Percentiles rank a stretch among this genome's conserved stretches.
phyloP scores from a whole-genome alignment of 1,140 invertebrate genomes.

The Pristionchus pacificus region DNA sequence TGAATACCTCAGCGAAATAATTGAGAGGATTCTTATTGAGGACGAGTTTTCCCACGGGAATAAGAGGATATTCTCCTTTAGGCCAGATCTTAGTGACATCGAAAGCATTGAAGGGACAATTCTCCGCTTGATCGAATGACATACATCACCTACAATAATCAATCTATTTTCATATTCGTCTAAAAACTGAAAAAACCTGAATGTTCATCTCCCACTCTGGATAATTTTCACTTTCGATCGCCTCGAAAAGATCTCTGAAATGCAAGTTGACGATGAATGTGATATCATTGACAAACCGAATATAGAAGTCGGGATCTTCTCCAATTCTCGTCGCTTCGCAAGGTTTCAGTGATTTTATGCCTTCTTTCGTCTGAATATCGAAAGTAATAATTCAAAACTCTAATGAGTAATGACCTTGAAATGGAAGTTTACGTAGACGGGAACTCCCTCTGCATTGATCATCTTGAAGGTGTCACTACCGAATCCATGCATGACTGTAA shows the following conservation, averaged over 20 bases:
- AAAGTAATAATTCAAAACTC: background rate
- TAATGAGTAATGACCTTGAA: slow-evolving; percentile 67
- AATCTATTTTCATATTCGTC: background rate
- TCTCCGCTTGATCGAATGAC: slow-evolving; percentile 61
- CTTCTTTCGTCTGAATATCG: slow-evolving; percentile 73
- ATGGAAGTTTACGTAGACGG: slow-evolving; percentile 86
- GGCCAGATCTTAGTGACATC: slow-evolving; percentile 77
- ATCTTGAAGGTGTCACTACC: slow-evolving; percentile 91
- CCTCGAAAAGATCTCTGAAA: slow-evolving; percentile 86
- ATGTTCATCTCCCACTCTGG: slow-evolving; percentile 71
- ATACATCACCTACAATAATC: background rate
- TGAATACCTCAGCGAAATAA: slow-evolving; percentile 33
- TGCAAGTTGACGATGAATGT: no score
- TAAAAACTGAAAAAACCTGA: slow-evolving; percentile 53
- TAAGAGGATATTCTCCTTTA: slow-evolving; percentile 82
- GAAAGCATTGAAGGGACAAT: slow-evolving; percentile 77
- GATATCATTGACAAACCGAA: no score
- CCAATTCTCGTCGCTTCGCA: slow-evolving; percentile 72
- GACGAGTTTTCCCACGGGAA: slow-evolving; percentile 81
- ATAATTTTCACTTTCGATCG: slow-evolving; percentile 73
- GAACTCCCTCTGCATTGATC: slow-evolving; percentile 72
- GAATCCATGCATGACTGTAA: slow-evolving; percentile 82
- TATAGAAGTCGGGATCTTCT: slow-evolving; percentile 80
- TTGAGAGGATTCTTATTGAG: slow-evolving; percentile 80
- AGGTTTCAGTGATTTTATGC: slow-evolving; percentile 76